These are phyloP conservation scores for Prionailurus viverrinus DNA, from an alignment of 2,113 vertebrate genomes.

Conservation along the genomic window DNA sequence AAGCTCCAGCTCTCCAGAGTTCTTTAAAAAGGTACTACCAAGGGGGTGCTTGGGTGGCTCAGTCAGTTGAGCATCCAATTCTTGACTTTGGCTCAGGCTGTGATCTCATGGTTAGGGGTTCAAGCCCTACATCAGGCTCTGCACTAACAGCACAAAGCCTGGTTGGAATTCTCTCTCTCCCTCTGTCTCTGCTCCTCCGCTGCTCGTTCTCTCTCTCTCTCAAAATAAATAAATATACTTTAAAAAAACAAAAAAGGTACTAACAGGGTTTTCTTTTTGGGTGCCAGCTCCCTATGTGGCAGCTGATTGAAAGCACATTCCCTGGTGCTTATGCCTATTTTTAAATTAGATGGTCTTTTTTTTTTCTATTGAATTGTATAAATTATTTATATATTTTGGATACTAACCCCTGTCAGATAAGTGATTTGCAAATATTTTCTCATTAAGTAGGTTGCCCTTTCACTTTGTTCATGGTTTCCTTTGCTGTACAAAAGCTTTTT, in stretches of 20 bases:
- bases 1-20: slow-evolving; percentile 79
- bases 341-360: background rate
- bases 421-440: background rate
- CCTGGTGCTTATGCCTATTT: background rate
- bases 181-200: too few relatives aligned
- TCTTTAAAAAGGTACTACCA: slow-evolving; percentile 50
- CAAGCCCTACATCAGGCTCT: too few relatives aligned
- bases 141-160: too few relatives aligned
- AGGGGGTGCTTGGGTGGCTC: background rate
- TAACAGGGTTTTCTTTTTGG: slow-evolving; percentile 60
- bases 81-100: too few relatives aligned
- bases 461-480: background rate
- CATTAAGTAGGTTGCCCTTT: background rate
- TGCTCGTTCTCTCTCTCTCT: too few relatives aligned
- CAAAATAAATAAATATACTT: too few relatives aligned
- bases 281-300: slow-evolving; percentile 24
- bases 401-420: background rate
- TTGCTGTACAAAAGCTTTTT: background rate
- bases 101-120: too few relatives aligned
- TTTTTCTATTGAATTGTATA: background rate
- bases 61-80: too few relatives aligned
- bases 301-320: slow-evolving; percentile 56
- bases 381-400: background rate
- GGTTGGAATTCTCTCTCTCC: too few relatives aligned
- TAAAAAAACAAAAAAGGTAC: background rate